Base-by-base conservation (phyloP, 2,888 invertebrate species). In the Pilophorus perplexus region DNA sequence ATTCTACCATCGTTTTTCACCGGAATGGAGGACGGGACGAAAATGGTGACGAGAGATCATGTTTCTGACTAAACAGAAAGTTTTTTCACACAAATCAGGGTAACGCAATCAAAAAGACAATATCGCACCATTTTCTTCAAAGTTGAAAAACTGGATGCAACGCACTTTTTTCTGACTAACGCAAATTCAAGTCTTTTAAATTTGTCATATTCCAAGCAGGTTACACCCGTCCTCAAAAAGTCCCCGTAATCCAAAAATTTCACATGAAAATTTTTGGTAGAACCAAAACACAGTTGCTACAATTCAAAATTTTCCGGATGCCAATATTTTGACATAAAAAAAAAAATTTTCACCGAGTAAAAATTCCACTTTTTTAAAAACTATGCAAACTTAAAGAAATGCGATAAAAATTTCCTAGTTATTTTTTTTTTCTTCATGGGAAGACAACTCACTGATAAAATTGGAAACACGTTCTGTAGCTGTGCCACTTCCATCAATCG, bases 391-490 rank as follows among this genome's bases (percentile, higher is more conserved):
- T 64, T 64, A 68, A 65, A 59, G 33, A 59, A n/a, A n/a, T n/a
- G n/a, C n/a, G n/a, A n/a, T n/a, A n/a, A 59, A 68, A 59, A 65
- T 68, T 68, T 66, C 50, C 68, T 68, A 68, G 60, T 66, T 60
- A 50, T 48, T 57, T 60, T 68, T 65, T n/a, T n/a, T n/a, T 44
- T 68, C 68, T 68, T 68, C 66, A 23, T 52, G 68, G 71, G 71
- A 71, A 71, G 71, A 71, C 71, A 65, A 69, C 57, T 64, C 66
- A 69, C 66, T 68, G 66, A 68, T 68, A 70, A 71, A 46, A 62
- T 69, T 69, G 71, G 70, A 70, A 71, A 71, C 70, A 70, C 68
- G 59, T 67, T 67, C 62, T 66, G 69, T 69, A 70, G 66, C 66
- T 67, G 68, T 66, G 68, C 68, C 67, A 67, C 52, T 67, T 69